These are phyloP conservation scores for Agelas oroides DNA, from an alignment of 37 sponge, comb jelly and placozoan genomes.

Conservation along the genomic window DNA sequence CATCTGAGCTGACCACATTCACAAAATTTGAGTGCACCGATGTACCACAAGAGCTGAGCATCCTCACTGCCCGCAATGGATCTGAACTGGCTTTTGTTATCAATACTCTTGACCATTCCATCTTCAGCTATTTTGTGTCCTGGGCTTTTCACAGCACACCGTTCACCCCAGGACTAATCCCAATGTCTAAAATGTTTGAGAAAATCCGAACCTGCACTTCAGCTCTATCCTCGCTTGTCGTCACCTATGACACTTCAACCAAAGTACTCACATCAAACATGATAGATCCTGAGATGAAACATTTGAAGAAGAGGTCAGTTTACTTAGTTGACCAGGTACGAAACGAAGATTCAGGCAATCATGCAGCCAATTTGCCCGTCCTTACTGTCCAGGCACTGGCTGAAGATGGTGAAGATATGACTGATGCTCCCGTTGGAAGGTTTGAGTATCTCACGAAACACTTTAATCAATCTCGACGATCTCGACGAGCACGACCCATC, in stretches of 20 bases:
- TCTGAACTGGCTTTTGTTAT: constrained; percentile 5
- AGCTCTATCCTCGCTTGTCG: constrained; percentile 23
- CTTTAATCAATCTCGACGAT: not conserved
- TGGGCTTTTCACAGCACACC: not conserved
- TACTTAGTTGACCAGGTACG: not conserved
- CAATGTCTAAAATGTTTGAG: not conserved
- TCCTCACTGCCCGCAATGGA: constrained; percentile 23
- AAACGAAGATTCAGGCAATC: not conserved
- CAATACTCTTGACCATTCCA: not conserved
- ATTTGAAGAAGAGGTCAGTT: not conserved
- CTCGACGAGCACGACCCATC: too few species aligned
- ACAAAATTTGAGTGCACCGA: not conserved
- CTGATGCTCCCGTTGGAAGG: not conserved
- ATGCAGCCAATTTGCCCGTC: too few species aligned
- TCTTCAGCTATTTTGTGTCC: constrained; percentile 33
- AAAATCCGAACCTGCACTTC: constrained; percentile 3
- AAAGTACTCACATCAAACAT: not conserved
- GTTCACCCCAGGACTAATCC: not conserved
- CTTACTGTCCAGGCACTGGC: not conserved
- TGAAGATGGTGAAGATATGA: not conserved
- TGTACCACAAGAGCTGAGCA: not conserved
- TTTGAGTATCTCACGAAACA: not conserved
- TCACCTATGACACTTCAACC: not conserved
- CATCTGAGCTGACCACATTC: not conserved
- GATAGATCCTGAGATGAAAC: not conserved